Base-by-base conservation (phyloP, 2,888 invertebrate species). In the Cryptosula pallasiana region DNA sequence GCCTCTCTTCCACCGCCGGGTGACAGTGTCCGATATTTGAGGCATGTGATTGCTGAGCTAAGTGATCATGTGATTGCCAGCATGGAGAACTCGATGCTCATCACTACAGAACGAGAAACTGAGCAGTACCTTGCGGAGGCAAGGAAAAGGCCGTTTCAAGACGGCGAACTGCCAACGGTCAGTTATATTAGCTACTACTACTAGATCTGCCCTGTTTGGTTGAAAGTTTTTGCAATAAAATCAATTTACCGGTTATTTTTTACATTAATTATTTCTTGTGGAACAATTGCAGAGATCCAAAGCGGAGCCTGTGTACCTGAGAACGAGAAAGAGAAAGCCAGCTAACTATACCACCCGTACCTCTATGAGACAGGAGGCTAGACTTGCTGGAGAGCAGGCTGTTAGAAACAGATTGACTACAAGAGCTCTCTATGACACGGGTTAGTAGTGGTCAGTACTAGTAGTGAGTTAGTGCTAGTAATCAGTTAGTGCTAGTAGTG, bases 401-500 rank as follows among this genome's bases (percentile, higher is more conserved):
- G 80, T 79, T 1, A 77, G 79, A 1, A 84, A 84, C 75, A 75
- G 83, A 36, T 78, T 84, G 58, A 79, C 81, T 9, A 78, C 81
- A 1, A 73, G 83, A 45, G 84, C 84, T 9, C 77, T 84, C 23
- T 84, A 84, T 76, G 84, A 84, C 75, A 83, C 84, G n/a, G 70
- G 55, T 63, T 32, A 55, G 55, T 55, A 25, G 5, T 55, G 9
- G 45, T 45, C n/a, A n/a, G n/a, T n/a, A n/a, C n/a, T n/a, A n/a
- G n/a, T n/a, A n/a, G n/a, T n/a, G n/a, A n/a, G n/a, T n/a, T n/a
- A n/a, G n/a, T n/a, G n/a, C n/a, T n/a, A n/a, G n/a, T n/a, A n/a
- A n/a, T n/a, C n/a, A n/a, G n/a, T n/a, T n/a, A n/a, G n/a, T n/a
- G n/a, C n/a, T n/a, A n/a, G n/a, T n/a, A n/a, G n/a, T n/a, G n/a